Conservation (phyloP, 1,140 invertebrate species). For the Tetraneura akinire region DNA sequence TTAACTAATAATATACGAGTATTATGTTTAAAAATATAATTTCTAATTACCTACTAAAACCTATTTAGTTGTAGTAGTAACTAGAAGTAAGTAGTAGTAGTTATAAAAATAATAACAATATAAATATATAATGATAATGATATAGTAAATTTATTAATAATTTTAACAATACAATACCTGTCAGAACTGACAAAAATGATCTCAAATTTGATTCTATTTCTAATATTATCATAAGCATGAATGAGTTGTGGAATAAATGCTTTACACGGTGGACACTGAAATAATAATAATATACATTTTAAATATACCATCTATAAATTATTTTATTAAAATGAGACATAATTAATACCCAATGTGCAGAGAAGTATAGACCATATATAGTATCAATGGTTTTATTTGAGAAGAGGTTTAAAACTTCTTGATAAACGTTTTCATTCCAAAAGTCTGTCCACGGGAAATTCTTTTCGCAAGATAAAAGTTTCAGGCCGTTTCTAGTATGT, state of each 20-base stretch:
- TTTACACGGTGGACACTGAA: conserved; percentile 80
- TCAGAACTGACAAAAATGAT: conserved; percentile 82
- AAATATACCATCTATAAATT: background rate
- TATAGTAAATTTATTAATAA: background rate
- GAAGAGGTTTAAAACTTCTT: conserved; percentile 64
- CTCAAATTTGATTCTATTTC: conserved; percentile 72
- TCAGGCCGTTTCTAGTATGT: conserved; percentile 70
- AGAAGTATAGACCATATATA: conserved; percentile 77
- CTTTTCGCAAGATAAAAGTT: conserved; percentile 65
- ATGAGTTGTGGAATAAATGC: conserved; percentile 76
- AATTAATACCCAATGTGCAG: conserved; percentile 75
- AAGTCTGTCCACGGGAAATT: conserved; percentile 64
- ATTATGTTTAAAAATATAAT: no score
- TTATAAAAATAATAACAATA: no score
- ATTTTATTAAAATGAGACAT: background rate
- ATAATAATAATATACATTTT: conserved; percentile 53
- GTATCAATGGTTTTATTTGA: conserved; percentile 61
- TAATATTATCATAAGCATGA: conserved; percentile 70
- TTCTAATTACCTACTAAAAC: no score
- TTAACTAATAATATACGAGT: no score
- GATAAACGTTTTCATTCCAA: conserved; percentile 61
- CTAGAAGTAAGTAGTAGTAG: no score
- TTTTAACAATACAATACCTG: conserved; percentile 62
- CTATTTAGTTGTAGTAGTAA: no score
- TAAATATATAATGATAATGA: background rate